Base-by-base conservation (phyloP, 2,888 invertebrate genomes). In the Eilema depressum region DNA sequence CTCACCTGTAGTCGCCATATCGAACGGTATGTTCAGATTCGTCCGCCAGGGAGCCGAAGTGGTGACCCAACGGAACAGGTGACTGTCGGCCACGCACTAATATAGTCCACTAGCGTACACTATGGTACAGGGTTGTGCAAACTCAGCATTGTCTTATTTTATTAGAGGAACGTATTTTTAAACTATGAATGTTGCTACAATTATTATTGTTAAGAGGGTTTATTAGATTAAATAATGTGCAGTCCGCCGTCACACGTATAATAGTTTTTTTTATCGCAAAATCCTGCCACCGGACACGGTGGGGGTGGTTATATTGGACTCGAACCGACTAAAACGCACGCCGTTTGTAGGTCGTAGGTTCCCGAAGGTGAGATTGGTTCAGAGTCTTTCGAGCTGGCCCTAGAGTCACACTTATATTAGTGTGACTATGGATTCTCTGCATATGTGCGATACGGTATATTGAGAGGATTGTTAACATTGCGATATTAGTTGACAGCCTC, bases 1-100 rank as follows among this genome's bases (percentile, higher is more conserved):
- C 91, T 97, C 98, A 23, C 97, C 98, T 0, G 98, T 98, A 63
- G 97, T 98, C 75, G 97, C 97, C 72, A 96, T 98, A 77, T 98
- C 98, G 2, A 98, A 98, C 93, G 95, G 96, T 1, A 93, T 98
- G 88, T 97, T 98, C 87, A 96, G 97, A 68, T 96, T 96, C 74
- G 94, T 89, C 11, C 89, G 94, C 1, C 90, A 90, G 70, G 91
- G 92, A 33, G 93, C 94, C 7, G 92, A 92, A 26, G 89, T 86
- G 2, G 91, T 90, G 41, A 86, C 91, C 0, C 88, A 92, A 12
- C 82, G 89, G 68, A 85, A 82, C 75, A 92, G 94, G 84, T 95
- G 94, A 93, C 83, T 77, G 65, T 63, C 64, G 68, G 68, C 67
- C 28, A 30, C 65, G 14, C 63, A 47, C 26, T 71, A 60, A 71